Conservation (phyloP, 2,113 vertebrate species). For the Rhinolophus ferrumequinum region DNA sequence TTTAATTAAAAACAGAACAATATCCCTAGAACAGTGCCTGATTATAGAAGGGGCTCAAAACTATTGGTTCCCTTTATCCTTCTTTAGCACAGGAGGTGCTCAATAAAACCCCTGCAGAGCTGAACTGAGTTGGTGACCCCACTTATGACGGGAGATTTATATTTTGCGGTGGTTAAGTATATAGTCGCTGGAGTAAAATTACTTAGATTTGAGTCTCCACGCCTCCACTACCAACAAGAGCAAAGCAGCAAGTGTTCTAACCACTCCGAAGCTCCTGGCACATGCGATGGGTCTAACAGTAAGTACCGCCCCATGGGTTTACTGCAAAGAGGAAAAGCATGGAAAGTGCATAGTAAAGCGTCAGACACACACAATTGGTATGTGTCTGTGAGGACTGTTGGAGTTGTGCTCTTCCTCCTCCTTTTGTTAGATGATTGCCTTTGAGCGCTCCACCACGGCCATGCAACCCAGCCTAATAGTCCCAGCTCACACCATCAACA, state of each 20-base stretch:
- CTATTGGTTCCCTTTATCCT: neutral
- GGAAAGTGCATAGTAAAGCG: neutral
- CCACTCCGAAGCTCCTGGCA: neutral
- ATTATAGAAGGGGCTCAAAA: neutral
- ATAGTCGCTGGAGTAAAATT: neutral
- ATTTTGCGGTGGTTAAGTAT: neutral
- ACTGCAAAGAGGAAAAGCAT: neutral
- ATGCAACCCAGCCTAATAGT: conserved; percentile 60
- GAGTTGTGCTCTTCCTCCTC: neutral
- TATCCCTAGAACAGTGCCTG: neutral
- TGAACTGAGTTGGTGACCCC: conserved; percentile 19
- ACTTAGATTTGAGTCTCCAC: neutral
- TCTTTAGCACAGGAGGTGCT: neutral
- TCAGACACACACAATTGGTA: neutral
- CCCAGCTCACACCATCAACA: conserved; percentile 46
- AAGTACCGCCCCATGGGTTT: neutral
- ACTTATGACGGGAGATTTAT: neutral
- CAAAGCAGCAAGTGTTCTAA: neutral
- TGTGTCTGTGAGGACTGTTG: neutral
- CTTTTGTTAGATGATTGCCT: conserved; percentile 27
- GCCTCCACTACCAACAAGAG: neutral
- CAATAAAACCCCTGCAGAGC: neutral
- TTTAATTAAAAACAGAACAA: neutral
- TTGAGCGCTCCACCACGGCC: conserved; percentile 50
- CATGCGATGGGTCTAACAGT: neutral